Evolutionary conservation across 2,888 invertebrate species (phyloP), one percentile per base, ranked within the genome.

Genomic region (Sycophila texana): DNA sequence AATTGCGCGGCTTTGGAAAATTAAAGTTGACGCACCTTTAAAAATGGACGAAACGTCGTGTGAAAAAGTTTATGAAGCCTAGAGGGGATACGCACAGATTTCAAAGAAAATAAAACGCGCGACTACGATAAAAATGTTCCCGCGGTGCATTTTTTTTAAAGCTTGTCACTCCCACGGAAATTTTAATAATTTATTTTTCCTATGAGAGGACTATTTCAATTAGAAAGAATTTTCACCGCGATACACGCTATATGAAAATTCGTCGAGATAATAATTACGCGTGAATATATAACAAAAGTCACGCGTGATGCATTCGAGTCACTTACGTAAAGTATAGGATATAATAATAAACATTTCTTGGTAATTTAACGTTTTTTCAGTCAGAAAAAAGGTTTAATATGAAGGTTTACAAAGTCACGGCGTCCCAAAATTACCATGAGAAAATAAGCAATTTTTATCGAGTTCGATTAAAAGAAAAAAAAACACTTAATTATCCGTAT

Each of bases 61-160:
- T 14, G 68, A 61, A 76, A 68, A 71, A 72, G 30, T 66, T 72
- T 51, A 57, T 66, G 72, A 65, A 66, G 72, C 16, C 12, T 65
- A 63, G 57, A 63, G 57, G 47, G 39, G 63, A 65, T 70, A 65
- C 13, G 14, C n/a, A 16, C 20, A 49, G 26, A 74, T 66, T 74
- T 71, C 65, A 65, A 66, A 66, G 66, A 74, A 79, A 71, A 71
- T 66, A 75, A 66, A 66, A 70, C 26, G 58, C 51, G 47, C 53
- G 39, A n/a, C 49, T 20, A n/a, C 49, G 68, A 78, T 63, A 70
- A 78, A 68, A 73, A 58, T 78, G 22, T 60, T 55, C 67, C 47
- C 26, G 16, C 30, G 22, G 65, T 20, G 22, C 58, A 60, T 70
- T 20, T 57, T 65, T 65, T 71, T 57, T 26, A 63, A 65, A 73